These are phyloP conservation scores for Probaryconus sp. DNA, from an alignment of 1,140 invertebrate genomes.

Conservation along the genomic window DNA sequence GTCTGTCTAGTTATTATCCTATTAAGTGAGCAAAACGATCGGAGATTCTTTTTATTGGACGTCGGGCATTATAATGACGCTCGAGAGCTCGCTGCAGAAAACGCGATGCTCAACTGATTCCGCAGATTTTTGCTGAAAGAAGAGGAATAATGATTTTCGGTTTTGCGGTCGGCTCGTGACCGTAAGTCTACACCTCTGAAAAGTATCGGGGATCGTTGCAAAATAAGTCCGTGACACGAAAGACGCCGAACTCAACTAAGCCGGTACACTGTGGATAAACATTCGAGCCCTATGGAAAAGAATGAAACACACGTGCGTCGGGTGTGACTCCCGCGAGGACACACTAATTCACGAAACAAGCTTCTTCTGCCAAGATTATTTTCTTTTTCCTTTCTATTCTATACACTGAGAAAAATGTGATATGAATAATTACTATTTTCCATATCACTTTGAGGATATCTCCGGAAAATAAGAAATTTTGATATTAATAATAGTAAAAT, in stretches of 20 bases:
- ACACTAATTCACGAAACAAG: slow-evolving; percentile 70
- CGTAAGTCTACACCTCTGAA: slow-evolving; percentile 38
- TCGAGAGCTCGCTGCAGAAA: too few relatives aligned
- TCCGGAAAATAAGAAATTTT: too few relatives aligned
- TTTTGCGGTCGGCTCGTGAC: not conserved
- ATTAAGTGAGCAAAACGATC: slow-evolving; percentile 46
- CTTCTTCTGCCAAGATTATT: slow-evolving; percentile 46
- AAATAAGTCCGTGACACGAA: slow-evolving; percentile 51
- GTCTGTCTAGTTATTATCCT: slow-evolving; percentile 46
- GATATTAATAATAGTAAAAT: too few relatives aligned
- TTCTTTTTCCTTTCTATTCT: too few relatives aligned
- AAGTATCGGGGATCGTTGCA: slow-evolving; percentile 46
- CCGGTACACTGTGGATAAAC: too few relatives aligned
- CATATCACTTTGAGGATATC: too few relatives aligned
- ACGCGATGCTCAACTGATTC: slow-evolving; percentile 3
- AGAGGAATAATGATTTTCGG: slow-evolving; percentile 19
- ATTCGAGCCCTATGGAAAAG: too few relatives aligned
- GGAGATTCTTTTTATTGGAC: slow-evolving; percentile 34
- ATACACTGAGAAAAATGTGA: too few relatives aligned
- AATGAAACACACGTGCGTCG: slow-evolving; percentile 59
- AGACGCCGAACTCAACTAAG: slow-evolving; percentile 19
- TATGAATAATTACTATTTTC: too few relatives aligned
- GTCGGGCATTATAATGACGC: slow-evolving; percentile 17
- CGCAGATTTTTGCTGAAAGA: too few relatives aligned
- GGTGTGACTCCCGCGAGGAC: slow-evolving; percentile 67